phyloP scores from a whole-genome alignment of 37 sponge, comb jelly and placozoan species.

The Diacarnus erythraeanus region DNA sequence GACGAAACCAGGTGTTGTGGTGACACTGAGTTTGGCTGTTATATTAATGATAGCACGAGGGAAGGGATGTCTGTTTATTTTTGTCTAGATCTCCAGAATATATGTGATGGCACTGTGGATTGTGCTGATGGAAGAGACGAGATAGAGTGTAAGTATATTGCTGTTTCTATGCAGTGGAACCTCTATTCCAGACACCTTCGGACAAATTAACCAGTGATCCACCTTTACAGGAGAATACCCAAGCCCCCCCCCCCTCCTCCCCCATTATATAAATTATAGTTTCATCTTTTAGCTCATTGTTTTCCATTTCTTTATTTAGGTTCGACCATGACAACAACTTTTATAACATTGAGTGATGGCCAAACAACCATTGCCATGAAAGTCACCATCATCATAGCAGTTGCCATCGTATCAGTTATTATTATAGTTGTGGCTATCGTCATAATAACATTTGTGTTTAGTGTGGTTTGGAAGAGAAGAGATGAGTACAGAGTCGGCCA shows the following conservation, averaged over 20 bases:
- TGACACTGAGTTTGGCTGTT: neutral
- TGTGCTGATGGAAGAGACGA: conserved; percentile 17
- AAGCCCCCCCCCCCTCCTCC: too few species aligned
- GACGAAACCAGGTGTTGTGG: conserved; percentile 4
- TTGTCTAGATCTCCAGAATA: neutral
- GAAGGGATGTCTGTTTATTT: neutral
- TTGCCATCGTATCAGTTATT: neutral
- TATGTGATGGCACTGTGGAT: conserved; percentile 5
- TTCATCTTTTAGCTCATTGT: too few species aligned
- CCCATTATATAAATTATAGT: too few species aligned
- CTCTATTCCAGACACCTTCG: neutral
- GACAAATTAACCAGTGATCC: neutral
- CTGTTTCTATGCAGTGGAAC: too few species aligned
- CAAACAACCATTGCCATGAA: too few species aligned
- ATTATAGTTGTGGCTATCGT: neutral
- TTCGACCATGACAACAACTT: too few species aligned
- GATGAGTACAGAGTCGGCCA: neutral
- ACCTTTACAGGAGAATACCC: too few species aligned
- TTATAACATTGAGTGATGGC: too few species aligned
- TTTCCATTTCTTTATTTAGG: too few species aligned
- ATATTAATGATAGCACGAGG: neutral
- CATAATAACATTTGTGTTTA: neutral
- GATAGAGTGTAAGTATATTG: neutral
- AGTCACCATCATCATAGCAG: neutral
- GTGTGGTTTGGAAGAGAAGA: neutral